Base-by-base conservation (phyloP, 1,140 invertebrate genomes). In the Ptiloglossa arizonensis region DNA sequence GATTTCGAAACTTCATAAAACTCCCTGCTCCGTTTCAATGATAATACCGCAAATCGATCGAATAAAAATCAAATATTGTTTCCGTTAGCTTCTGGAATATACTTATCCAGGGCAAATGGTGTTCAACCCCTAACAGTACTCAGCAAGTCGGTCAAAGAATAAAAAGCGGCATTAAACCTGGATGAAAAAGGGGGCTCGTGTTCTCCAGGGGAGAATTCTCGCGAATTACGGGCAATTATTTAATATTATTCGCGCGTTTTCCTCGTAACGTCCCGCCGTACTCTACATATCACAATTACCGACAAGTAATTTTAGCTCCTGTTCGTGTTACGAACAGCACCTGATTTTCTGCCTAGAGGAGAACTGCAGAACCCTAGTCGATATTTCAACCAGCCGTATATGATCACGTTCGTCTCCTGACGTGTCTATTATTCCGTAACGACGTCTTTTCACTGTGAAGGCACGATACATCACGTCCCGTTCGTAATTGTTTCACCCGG, bases 351-450 rank as follows among this genome's bases (percentile, higher is more conserved):
- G 22, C 17, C 32, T 17, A 4, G 17, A 38, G 8, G 5, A 35
- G 52, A 60, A 22, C 19, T 1, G 15, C 19, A 24, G 48, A 62
- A 52, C 29, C 13, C 2, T 15, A 70, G 74, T 70, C 67, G 57
- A 77, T 77, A 71, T 70, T 77, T 71, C 67, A 71, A 44, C 19
- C 57, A 22, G 32, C n/a, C 56, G 56, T 70, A n/a, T 29, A 77
- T 29, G 74, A 62, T 77, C 60, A 62, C n/a, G 22, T 17, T 44
- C 46, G 22, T 54, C 38, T 27, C 22, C 19, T 41, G 27, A 77
- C 67, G 67, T 63, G 48, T 60, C 38, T 63, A 63, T 77, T 63
- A 46, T 52, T 15, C n/a, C 38, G 22, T 54, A 29, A 63, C 22
- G 46, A 41, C 35, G 13, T 13, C 46, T 72, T 24, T 32, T 29